Conservation (phyloP, 2,888 invertebrate species). For the Baronia brevicornis region DNA sequence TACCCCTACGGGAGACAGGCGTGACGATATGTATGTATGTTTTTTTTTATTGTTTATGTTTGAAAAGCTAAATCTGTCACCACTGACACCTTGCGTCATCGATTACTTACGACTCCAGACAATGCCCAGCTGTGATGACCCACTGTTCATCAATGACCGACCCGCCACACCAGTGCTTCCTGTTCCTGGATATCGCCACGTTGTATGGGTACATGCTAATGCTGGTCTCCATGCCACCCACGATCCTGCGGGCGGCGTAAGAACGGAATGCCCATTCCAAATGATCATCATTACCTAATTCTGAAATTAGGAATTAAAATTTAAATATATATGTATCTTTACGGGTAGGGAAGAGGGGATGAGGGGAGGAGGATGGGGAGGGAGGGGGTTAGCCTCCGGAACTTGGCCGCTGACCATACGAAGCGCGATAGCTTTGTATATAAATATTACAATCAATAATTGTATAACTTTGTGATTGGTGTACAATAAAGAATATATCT, state of each 20-base stretch:
- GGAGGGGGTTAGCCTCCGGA: too few relatives aligned
- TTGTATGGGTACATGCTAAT: constrained; percentile 65
- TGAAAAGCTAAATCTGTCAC: too few relatives aligned
- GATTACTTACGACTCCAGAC: constrained; percentile 58
- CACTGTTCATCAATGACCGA: constrained; percentile 68
- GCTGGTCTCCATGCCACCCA: constrained; percentile 65
- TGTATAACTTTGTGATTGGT: too few relatives aligned
- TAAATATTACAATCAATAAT: too few relatives aligned
- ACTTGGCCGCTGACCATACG: too few relatives aligned
- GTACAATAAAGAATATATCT: too few relatives aligned
- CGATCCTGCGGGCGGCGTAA: constrained; percentile 55
- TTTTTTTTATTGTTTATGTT: too few relatives aligned
- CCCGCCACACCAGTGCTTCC: constrained; percentile 65
- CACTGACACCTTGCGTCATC: too few relatives aligned
- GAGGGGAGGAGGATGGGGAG: too few relatives aligned
- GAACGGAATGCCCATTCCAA: constrained; percentile 57
- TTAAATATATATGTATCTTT: not conserved
- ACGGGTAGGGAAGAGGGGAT: not conserved
- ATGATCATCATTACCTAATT: constrained; percentile 34
- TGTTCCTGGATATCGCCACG: constrained; percentile 54
- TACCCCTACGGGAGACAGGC: too few relatives aligned
- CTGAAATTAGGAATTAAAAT: constrained; percentile 22
- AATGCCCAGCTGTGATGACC: constrained; percentile 66
- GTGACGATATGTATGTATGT: too few relatives aligned
- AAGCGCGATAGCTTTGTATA: too few relatives aligned